Evolutionary conservation across 1,140 invertebrate genomes (phyloP).

Genomic region (Caerostris extrusa): DNA sequence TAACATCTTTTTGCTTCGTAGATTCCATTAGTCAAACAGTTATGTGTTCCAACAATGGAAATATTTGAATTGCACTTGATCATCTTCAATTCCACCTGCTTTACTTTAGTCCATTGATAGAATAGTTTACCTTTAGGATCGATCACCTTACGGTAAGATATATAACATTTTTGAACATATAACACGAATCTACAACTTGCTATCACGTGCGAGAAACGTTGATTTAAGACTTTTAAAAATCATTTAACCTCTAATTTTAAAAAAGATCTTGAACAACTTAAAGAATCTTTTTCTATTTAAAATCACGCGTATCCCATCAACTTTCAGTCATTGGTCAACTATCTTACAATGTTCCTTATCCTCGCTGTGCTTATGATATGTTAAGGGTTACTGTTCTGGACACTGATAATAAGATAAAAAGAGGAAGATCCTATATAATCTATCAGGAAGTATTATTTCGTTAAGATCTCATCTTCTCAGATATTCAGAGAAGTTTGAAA

Average conservation of each 20-base stretch:
- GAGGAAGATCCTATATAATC: slow-evolving; percentile 31
- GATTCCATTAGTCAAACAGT: slow-evolving; percentile 8
- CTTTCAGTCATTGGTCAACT: slow-evolving; percentile 22
- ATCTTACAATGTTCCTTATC: not conserved
- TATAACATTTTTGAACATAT: not conserved
- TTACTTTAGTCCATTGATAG: not conserved
- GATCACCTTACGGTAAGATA: not conserved
- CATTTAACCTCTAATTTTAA: too few relatives aligned
- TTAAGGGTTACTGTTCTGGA: slow-evolving; percentile 14
- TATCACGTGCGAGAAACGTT: not conserved
- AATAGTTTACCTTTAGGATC: not conserved
- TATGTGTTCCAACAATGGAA: not conserved
- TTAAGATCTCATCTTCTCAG: not conserved
- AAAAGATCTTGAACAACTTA: too few relatives aligned
- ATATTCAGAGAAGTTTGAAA: not conserved
- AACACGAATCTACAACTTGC: not conserved
- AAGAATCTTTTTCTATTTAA: not conserved
- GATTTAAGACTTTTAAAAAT: not conserved
- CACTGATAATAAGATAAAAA: slow-evolving; percentile 21
- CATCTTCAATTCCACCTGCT: not conserved
- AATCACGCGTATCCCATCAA: slow-evolving; percentile 3
- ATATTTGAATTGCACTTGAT: not conserved
- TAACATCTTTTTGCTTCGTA: not conserved
- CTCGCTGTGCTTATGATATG: not conserved
- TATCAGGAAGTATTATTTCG: slow-evolving; percentile 36